Base-by-base conservation (phyloP, 2,797 vertebrate genomes). In the Synaphobranchus kaupii region DNA sequence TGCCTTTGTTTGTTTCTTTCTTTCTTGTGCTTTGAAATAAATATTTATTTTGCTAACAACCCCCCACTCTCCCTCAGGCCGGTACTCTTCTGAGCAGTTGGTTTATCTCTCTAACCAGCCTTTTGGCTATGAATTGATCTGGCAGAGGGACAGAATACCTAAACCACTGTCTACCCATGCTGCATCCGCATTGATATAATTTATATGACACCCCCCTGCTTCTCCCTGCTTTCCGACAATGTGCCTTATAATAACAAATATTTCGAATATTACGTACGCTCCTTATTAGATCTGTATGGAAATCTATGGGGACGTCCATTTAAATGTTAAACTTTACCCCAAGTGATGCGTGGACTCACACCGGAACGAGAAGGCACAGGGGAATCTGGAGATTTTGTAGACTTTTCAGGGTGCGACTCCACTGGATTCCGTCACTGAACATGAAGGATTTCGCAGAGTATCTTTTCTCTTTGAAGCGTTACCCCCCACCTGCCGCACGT, bases 121-220 rank as follows among this genome's bases (percentile, higher is more conserved):
- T 13, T 76, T 17, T 12, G 71, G 71, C 71, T 76, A 34, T 17
- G 71, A 76, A 44, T 39, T 39, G 34, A 7, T 34, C 71, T 76
- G 71, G 71, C 71, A 76, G 3, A 7, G 34, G 13, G 31, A 76
- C 34, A 15, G 4, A 76, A 76, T 13, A 20, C 31, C 13, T 12
- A 76, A 48, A 6, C 47, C 31, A n/a, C 22, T 87, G 86, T 80
- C 50, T 88, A 83, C 86, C 89, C 88, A 90, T 88, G 91, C 85
- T 47, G 39, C 76, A 48, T 39, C 85, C 63, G 22, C 71, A 48
- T 92, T 83, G 88, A 63, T 71, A 58, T 81, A 76, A 90, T 90
- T 90, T 54, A 85, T 81, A 89, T 85, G 88, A 25, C 88, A 81
- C 76, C 81, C 89, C 89, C 60, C 25, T 73, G 4, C 84, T 85